Percentiles rank a stretch among this genome's conserved stretches.
These are phyloP conservation scores for Akabosia matsudoensis DNA, from an alignment of 1,140 invertebrate genomes.

Conservation along the genomic window DNA sequence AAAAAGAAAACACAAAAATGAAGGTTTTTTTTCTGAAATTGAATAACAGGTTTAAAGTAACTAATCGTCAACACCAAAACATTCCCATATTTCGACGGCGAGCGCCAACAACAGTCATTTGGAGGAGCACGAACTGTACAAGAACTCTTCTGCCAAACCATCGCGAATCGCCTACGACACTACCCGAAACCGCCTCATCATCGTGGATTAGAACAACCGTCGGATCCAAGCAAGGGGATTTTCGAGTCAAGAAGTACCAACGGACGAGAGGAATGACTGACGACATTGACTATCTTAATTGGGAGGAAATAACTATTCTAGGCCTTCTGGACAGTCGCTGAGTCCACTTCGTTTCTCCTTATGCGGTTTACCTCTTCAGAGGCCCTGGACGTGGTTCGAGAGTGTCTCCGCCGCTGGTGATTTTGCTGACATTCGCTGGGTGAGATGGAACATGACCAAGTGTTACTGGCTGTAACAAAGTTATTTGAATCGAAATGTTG, in stretches of 20 bases:
- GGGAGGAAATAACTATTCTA: constrained; percentile 90
- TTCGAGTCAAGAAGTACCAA: constrained; percentile 91
- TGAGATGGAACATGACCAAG: constrained; percentile 94
- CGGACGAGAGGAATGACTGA: constrained; percentile 75
- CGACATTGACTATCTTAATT: constrained; percentile 83
- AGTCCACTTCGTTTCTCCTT: constrained; percentile 92
- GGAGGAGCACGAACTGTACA: too few species aligned
- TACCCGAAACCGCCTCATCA: too few species aligned
- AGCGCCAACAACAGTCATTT: too few species aligned
- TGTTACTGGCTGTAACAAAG: constrained; percentile 85
- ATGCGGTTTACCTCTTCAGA: constrained; percentile 96
- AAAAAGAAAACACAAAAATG: too few species aligned
- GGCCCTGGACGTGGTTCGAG: constrained; percentile 85
- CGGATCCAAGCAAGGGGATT: too few species aligned
- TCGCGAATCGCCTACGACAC: too few species aligned
- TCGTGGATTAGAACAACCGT: too few species aligned
- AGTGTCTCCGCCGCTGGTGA: constrained; percentile 94
- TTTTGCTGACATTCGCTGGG: constrained; percentile 98
- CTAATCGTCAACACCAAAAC: too few species aligned
- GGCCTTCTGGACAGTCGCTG: constrained; percentile 89
- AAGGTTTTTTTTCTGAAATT: too few species aligned
- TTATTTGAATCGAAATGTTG: constrained; percentile 49
- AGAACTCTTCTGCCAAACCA: too few species aligned
- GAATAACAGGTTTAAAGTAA: too few species aligned
- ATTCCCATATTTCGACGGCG: too few species aligned